A percentile compares a stretch with the other conserved stretches of the same genome.
Evolutionary conservation across 2,113 vertebrate genomes (phyloP).

Genomic region (Laticauda laticaudata): DNA sequence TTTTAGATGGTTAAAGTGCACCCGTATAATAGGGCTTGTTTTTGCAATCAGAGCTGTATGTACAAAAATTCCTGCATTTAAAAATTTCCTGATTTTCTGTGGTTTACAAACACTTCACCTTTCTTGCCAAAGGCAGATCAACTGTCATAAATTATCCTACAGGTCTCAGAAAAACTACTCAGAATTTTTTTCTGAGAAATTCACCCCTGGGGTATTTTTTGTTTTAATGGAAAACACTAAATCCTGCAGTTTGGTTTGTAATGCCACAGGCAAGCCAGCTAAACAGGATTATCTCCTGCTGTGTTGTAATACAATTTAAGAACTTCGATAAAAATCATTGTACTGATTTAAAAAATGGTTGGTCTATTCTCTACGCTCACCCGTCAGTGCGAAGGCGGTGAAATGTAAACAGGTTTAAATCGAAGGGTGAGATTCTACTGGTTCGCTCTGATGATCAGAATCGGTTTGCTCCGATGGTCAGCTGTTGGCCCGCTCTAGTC

Average conservation of each 20-base stretch:
- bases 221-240: conserved; percentile 26
- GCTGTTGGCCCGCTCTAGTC: too few species aligned
- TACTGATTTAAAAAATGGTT: background rate
- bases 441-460: too few species aligned
- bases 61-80: conserved; percentile 19
- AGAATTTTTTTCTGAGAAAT: background rate
- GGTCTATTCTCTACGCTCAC: background rate
- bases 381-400: background rate
- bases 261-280: background rate
- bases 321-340: background rate
- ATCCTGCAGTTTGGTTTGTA: background rate
- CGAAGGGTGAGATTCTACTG: too few species aligned
- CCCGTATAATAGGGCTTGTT: background rate
- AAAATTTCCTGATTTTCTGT: conserved; percentile 13
- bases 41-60: conserved; percentile 14
- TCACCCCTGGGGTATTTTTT: background rate
- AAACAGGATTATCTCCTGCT: background rate
- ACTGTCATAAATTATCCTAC: conserved; percentile 2
- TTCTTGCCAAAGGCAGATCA: background rate
- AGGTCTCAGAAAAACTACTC: background rate
- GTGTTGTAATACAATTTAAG: background rate
- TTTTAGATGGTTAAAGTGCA: background rate
- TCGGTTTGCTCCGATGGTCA: too few species aligned
- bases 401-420: too few species aligned
- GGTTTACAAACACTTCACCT: background rate